Base-by-base conservation (phyloP, 2,113 vertebrate genomes). In the Eurypyga helias region DNA sequence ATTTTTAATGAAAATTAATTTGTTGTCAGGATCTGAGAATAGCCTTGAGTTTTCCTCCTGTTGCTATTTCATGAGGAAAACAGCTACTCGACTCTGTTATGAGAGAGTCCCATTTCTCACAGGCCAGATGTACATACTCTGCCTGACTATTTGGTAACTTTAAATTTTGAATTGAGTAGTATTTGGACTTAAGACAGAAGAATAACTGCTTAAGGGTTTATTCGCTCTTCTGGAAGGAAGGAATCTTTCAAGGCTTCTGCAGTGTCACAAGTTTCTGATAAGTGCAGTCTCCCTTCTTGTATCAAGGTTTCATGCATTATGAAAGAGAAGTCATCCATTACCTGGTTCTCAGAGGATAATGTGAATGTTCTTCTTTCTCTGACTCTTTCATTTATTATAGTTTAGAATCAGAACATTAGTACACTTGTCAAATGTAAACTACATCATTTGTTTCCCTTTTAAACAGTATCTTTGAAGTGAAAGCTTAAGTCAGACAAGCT, bases 391-490 rank as follows among this genome's bases (percentile, higher is more conserved):
- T 79, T 81, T 89, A 12, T 61, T 61, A 23, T 24, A 52, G 12
- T 21, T 78, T 81, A 83, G 55, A 71, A 79, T 82, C 78, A 84
- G 45, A 90, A 71, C 34, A 72, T 72, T 61, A 64, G 28, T 21
- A 46, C 34, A 49, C 36, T 93, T 92, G 55, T 83, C 66, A 94
- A 94, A 91, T 36, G 17, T 43, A 77, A 93, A 88, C 62, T 38
- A 23, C 21, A 75, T 55, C 0, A 26, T 76, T 87, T 87, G 13
- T 85, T 91, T 87, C 58, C 51, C 89, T 93, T 95, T 81, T 83
- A 71, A 90, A 72, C 31, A 71, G 65, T 48, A 69, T 76, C 79
- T 95, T 83, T 87, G 62, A 96, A 93, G 57, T 34, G 55, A 80
- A 95, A 89, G 25, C 23, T 71, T 43, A 78, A 91, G 52, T 79